Evolutionary conservation across 2,797 vertebrate species (phyloP).

Genomic region (Pogoniulus pusillus): DNA sequence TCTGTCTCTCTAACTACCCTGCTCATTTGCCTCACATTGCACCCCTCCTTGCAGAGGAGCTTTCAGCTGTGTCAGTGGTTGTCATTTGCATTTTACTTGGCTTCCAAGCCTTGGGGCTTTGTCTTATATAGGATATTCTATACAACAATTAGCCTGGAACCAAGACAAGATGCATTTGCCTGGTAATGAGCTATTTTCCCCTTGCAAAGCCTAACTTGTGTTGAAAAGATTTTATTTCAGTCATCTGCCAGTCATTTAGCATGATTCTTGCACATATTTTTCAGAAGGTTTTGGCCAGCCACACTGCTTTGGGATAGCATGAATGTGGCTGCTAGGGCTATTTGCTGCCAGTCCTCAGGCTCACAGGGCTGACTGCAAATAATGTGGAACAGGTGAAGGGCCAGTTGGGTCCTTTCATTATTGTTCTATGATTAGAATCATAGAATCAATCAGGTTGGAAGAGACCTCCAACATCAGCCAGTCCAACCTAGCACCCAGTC

Average conservation of each 20-base stretch:
- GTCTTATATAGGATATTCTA: constrained; percentile 36
- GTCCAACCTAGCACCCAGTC: too few relatives aligned
- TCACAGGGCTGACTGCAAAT: background rate
- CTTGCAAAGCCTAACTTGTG: background rate
- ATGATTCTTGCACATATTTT: background rate
- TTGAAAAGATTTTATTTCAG: background rate
- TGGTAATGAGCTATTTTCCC: constrained; percentile 33
- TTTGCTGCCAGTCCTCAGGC: background rate
- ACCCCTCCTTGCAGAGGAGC: background rate
- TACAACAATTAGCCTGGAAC: constrained; percentile 42
- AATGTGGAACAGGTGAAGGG: background rate
- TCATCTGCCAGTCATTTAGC: background rate
- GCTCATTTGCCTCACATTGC: constrained; percentile 21
- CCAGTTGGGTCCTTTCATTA: background rate
- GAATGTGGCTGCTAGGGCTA: background rate
- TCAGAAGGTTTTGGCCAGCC: background rate
- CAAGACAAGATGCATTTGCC: background rate
- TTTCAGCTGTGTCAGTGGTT: background rate
- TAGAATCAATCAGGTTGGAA: too few relatives aligned
- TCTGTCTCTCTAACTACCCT: background rate
- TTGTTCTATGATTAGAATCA: background rate
- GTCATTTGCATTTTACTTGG: constrained; percentile 47
- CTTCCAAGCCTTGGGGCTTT: constrained; percentile 23
- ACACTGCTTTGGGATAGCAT: background rate
- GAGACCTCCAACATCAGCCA: too few relatives aligned